Base-by-base conservation (phyloP, 2,797 vertebrate genomes). In the Champsocephalus gunnari region DNA sequence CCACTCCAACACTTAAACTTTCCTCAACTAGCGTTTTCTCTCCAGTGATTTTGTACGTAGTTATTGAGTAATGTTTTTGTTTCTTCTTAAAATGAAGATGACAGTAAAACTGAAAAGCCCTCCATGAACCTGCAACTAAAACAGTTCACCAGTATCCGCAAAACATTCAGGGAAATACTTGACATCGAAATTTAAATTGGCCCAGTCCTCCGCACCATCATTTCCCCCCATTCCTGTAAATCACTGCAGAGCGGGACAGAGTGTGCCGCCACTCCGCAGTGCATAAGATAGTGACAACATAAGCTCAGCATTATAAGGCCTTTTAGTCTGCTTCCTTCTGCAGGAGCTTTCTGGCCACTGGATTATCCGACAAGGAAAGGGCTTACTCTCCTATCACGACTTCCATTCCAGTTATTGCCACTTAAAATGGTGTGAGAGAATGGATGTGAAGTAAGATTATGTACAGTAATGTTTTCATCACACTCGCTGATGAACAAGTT, bases 301-400 rank as follows among this genome's bases (percentile, higher is more conserved):
- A 94, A 95, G 94, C 92, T 91, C 78, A 75, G 93, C 89, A 92
- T 95, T 94, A 95, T 90, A 87, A 94, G 92, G 81, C 87, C 74
- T 94, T 94, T 95, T 89, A 92, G 85, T 92, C 92, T 68, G 93
- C 91, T 90, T 94, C 93, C 92, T 93, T 94, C 93, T 92, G 92
- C 92, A 94, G 88, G 87, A 94, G 93, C 91, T 93, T 93, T 95
- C 90, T 92, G 89, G 88, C 77, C 75, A 81, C 69, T 93, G 94
- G 94, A 95, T 95, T 94, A 95, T 94, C 90, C 84, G 77, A 94
- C 93, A 93, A 94, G 92, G 91, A 91, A 93, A 91, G 86, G 87
- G 93, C 88, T 95, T 94, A 94, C 85, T 77, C 90, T 93, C 82
- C 87, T 89, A 93, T 94, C 93, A 89, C 87, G 48, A 82, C 89